Evolutionary conservation across 2,888 invertebrate genomes (phyloP).

Genomic region (Nymphalis polychloros): DNA sequence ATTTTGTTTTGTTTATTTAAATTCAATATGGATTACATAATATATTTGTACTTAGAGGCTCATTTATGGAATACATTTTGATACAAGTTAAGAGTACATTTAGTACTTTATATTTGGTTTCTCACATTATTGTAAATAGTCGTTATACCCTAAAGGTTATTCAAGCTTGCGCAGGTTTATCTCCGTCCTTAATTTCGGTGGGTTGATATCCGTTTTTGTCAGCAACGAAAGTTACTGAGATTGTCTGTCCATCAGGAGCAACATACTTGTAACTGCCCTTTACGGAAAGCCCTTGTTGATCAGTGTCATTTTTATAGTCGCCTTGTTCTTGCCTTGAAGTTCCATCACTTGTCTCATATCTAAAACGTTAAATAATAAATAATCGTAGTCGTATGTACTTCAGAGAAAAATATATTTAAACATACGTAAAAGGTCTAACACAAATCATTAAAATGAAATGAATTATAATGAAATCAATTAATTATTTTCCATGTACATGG

Average conservation of each 20-base stretch:
- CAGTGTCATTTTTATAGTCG: slow-evolving; percentile 83
- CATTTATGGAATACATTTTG: background rate
- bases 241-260: slow-evolving; percentile 84
- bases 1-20: background rate
- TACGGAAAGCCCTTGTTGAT: slow-evolving; percentile 84
- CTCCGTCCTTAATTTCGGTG: slow-evolving; percentile 57
- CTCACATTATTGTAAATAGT: slow-evolving; percentile 19
- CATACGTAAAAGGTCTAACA: background rate
- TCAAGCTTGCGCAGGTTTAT: slow-evolving; percentile 40
- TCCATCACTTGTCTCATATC: slow-evolving; percentile 86
- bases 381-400: too few species aligned
- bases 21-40: background rate
- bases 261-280: slow-evolving; percentile 84
- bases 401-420: background rate
- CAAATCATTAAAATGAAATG: slow-evolving; percentile 2
- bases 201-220: slow-evolving; percentile 84
- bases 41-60: background rate
- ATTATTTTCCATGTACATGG: background rate
- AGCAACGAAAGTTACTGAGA: slow-evolving; percentile 82
- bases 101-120: slow-evolving; percentile 39
- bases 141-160: slow-evolving; percentile 1
- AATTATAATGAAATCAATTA: slow-evolving; percentile 5
- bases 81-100: background rate
- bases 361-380: slow-evolving; percentile 42
- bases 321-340: slow-evolving; percentile 84